Conservation (phyloP, 92 coral and sea anemone species). For the Metridium senile region DNA sequence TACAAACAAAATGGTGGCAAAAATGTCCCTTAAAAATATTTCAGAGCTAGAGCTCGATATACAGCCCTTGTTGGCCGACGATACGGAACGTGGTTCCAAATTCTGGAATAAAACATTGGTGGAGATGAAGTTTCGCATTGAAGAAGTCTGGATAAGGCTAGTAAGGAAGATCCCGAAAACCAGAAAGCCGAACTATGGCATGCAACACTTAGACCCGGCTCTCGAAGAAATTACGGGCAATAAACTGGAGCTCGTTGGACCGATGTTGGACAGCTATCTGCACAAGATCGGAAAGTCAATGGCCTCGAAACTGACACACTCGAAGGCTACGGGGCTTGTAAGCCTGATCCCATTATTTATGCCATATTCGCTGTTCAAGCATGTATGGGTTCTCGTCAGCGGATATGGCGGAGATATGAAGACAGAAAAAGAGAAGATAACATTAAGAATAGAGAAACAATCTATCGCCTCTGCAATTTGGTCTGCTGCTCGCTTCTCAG, state of each 20-base stretch:
- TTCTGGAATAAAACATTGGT: slow-evolving; percentile 46
- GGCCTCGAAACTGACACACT: slow-evolving; percentile 33
- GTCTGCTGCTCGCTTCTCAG: slow-evolving; percentile 47
- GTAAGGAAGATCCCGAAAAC: slow-evolving; percentile 17
- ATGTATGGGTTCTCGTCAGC: slow-evolving; percentile 23
- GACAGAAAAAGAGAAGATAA: slow-evolving; percentile 2
- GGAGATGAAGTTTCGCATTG: slow-evolving; percentile 39
- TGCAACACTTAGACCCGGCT: slow-evolving; percentile 34
- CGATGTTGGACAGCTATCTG: slow-evolving; percentile 29
- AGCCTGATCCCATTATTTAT: slow-evolving; percentile 29
- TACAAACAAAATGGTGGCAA: background rate
- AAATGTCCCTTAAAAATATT: slow-evolving; percentile 12
- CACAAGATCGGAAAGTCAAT: slow-evolving; percentile 27
- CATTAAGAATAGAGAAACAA: background rate
- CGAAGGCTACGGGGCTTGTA: slow-evolving; percentile 46
- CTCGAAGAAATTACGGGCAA: slow-evolving; percentile 38
- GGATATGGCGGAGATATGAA: slow-evolving; percentile 35
- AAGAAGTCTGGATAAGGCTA: slow-evolving; percentile 27
- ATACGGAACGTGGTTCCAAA: slow-evolving; percentile 22
- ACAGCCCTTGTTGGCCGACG: slow-evolving; percentile 28
- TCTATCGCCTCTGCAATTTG: slow-evolving; percentile 26
- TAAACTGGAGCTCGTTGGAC: slow-evolving; percentile 55
- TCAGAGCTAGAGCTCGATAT: slow-evolving; percentile 19
- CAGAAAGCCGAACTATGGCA: slow-evolving; percentile 48
- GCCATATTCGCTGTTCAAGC: slow-evolving; percentile 31